Evolutionary conservation across 2,113 vertebrate species (phyloP).

Genomic region (Tachysurus vachellii): DNA sequence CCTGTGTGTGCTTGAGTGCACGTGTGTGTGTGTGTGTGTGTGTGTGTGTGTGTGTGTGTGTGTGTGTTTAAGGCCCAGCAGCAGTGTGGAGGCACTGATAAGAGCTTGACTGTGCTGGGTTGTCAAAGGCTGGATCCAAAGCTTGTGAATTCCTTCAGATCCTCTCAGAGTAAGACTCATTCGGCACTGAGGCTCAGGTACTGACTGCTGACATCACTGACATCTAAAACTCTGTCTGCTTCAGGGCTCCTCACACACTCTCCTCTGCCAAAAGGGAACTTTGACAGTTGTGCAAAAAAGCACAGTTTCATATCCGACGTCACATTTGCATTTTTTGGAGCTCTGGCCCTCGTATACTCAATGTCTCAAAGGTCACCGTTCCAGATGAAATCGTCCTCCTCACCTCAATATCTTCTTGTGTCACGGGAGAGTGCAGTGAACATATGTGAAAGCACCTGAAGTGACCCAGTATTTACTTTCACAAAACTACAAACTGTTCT

Average conservation of each 20-base stretch:
- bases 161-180: constrained; percentile 63
- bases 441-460: constrained; percentile 3
- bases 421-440: constrained; percentile 13
- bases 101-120: constrained; percentile 63
- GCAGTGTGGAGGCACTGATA: constrained; percentile 72
- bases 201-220: constrained; percentile 41
- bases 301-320: constrained; percentile 1
- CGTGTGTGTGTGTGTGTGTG: constrained; percentile 16
- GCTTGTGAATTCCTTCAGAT: constrained; percentile 63
- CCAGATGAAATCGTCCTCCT: constrained; percentile 29
- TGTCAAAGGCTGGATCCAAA: constrained; percentile 69
- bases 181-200: constrained; percentile 63
- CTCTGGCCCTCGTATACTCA: not conserved
- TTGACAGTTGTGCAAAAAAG: not conserved
- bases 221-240: constrained; percentile 33
- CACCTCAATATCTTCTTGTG: not conserved
- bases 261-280: constrained; percentile 23
- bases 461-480: not conserved
- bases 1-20: constrained; percentile 7
- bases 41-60: constrained; percentile 38
- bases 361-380: constrained; percentile 39
- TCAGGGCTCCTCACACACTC: constrained; percentile 25
- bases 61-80: constrained; percentile 58
- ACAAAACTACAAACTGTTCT: not conserved
- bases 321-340: constrained; percentile 18